A percentile compares a stretch with the other conserved stretches of the same genome.
Conservation (phyloP, 2,888 invertebrate genomes). For the Nephrotoma appendiculata region DNA sequence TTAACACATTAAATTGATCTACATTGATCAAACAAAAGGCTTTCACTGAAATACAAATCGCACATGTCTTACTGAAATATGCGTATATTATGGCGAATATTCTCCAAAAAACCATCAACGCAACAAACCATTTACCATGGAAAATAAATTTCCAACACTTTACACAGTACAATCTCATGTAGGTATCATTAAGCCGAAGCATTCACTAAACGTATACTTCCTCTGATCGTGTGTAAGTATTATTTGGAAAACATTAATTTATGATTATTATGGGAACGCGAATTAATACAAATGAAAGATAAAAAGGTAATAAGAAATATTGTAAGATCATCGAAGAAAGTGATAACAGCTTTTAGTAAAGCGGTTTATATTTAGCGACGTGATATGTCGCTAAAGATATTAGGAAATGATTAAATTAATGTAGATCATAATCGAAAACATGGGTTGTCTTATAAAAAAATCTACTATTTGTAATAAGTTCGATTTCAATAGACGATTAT, state of each 20-base stretch:
- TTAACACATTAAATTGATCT: not conserved
- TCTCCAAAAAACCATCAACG: not conserved
- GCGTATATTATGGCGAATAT: not conserved
- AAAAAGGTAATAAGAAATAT: not conserved
- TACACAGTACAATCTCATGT: not conserved
- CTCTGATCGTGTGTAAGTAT: not conserved
- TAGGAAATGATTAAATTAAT: no score
- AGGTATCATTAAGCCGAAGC: not conserved
- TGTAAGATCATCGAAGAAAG: not conserved
- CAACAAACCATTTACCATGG: not conserved
- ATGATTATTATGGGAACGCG: not conserved
- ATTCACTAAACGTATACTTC: not conserved
- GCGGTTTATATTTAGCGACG: not conserved
- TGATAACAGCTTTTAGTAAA: not conserved
- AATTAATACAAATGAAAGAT: not conserved
- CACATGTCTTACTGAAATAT: not conserved
- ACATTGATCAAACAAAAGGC: not conserved
- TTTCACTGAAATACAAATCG: not conserved
- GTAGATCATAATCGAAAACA: no score
- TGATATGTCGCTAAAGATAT: no score
- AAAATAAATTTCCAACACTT: not conserved
- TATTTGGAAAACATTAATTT: not conserved
- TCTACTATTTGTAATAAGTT: no score
- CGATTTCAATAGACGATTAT: no score
- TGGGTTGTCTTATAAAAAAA: no score